Base-by-base conservation (phyloP, 2,113 vertebrate species). In the Cebidichthys violaceus region DNA sequence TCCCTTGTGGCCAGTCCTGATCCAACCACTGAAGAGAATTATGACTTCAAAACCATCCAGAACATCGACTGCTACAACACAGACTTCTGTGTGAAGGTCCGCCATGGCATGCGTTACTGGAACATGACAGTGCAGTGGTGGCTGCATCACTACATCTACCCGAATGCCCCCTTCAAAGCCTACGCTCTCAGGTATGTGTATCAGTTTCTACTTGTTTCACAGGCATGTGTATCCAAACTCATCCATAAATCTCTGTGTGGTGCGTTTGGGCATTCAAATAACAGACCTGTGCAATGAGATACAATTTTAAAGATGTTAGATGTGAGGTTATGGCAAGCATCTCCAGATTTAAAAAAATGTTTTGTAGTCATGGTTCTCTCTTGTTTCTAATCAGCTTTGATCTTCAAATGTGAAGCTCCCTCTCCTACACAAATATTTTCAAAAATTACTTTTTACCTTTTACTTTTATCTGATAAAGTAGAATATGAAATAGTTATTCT, bases 111-210 rank as follows among this genome's bases (percentile, higher is more conserved):
- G 97, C 96, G 95, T 6, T 96, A 97, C 92, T 98, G 97, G 97
- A 98, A 98, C 93, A 98, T 97, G 97, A 97, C 95, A 0, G 97
- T 98, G 77, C 97, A 98, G 88, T 98, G 97, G 97, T 98, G 97
- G 97, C 92, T 98, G 75, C 96, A 96, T 18, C 94, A 97, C 79
- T 97, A 98, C 86, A 88, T 98, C 92, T 98, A 98, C 92, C 95
- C 95, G 86, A 97, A 94, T 0, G 90, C 96, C 0, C 97, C 97
- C 6, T 88, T 95, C 77, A 94, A 83, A 82, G 91, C 95, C 43
- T 97, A 97, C 37, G 93, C 96, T 4, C 90, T 98, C 70, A 96
- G 96, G 96, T 97, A 89, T 35, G 37, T 75, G 35, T 37, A 62
- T 41, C 62, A 64, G 18, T 0, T 17, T 68, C 0, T 77, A 15